phyloP scores from a whole-genome alignment of 2,113 vertebrate genomes.

The Tychaedon coryphoeus region DNA sequence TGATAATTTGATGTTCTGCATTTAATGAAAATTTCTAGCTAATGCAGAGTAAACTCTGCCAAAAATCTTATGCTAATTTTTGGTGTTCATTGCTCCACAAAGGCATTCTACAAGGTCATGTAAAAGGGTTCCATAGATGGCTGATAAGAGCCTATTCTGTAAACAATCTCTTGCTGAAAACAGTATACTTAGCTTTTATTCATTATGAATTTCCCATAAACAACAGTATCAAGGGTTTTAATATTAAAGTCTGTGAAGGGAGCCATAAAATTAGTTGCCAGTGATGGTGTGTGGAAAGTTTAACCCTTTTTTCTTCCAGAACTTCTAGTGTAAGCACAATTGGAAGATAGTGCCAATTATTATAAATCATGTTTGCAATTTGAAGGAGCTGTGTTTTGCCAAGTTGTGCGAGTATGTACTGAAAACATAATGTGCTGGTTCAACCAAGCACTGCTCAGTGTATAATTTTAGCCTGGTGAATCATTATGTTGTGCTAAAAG shows the following conservation, averaged over 20 bases:
- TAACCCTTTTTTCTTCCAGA: not conserved
- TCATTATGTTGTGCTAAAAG: constrained; percentile 45
- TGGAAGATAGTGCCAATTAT: constrained; percentile 15
- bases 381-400: constrained; percentile 37
- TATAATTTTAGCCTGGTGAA: constrained; percentile 41
- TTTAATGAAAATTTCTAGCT: not conserved
- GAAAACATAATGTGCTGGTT: constrained; percentile 27
- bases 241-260: not conserved
- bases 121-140: not conserved
- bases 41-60: not conserved
- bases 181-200: not conserved
- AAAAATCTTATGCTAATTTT: not conserved
- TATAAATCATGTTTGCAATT: constrained; percentile 21
- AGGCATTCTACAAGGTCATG: not conserved
- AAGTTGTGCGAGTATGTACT: not conserved
- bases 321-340: not conserved
- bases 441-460: not conserved
- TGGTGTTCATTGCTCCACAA: not conserved
- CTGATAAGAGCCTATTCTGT: not conserved
- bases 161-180: not conserved
- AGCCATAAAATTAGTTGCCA: not conserved
- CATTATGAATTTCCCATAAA: not conserved
- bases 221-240: not conserved
- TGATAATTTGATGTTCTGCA: not conserved
- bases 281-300: not conserved